phyloP scores from a whole-genome alignment of 2,113 vertebrate genomes.

The Cyprinodon variegatus region DNA sequence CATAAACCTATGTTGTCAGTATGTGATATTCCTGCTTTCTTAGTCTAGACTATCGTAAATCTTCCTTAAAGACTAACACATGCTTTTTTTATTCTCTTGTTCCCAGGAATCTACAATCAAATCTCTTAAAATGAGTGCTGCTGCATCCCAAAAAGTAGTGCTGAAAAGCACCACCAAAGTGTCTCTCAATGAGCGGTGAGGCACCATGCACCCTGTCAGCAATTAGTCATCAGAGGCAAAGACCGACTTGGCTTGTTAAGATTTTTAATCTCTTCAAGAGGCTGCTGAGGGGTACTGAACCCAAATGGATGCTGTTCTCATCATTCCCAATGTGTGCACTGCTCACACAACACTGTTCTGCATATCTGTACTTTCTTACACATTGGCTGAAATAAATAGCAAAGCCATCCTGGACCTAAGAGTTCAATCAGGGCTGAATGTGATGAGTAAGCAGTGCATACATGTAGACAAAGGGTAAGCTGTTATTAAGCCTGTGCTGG shows the following conservation, averaged over 20 bases:
- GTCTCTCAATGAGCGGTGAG: slow-evolving; percentile 99
- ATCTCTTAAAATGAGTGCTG: slow-evolving; percentile 89
- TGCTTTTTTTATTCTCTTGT: neutral
- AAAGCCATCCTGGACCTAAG: neutral
- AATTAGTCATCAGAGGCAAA: slow-evolving; percentile 69
- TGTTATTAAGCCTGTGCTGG: slow-evolving; percentile 36
- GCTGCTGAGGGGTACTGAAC: slow-evolving; percentile 65
- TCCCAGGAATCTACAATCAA: slow-evolving; percentile 49
- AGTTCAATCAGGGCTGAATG: neutral
- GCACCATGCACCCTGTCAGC: slow-evolving; percentile 82
- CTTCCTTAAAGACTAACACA: neutral
- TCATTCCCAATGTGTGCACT: slow-evolving; percentile 63
- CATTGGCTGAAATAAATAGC: neutral
- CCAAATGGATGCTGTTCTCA: slow-evolving; percentile 61
- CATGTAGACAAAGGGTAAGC: slow-evolving; percentile 51
- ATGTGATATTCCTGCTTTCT: neutral
- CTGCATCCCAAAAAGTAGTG: slow-evolving; percentile 96
- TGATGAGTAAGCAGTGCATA: slow-evolving; percentile 73
- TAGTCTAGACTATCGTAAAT: neutral
- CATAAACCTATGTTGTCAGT: too few species aligned
- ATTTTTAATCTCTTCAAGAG: slow-evolving; percentile 61
- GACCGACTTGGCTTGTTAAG: slow-evolving; percentile 67
- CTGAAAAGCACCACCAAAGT: slow-evolving; percentile 99
- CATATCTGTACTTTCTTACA: neutral
- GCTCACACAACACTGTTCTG: slow-evolving; percentile 55